Evolutionary conservation across 2,888 invertebrate species (phyloP), one percentile per base, ranked within the genome.

Genomic region (Artemia sinica): DNA sequence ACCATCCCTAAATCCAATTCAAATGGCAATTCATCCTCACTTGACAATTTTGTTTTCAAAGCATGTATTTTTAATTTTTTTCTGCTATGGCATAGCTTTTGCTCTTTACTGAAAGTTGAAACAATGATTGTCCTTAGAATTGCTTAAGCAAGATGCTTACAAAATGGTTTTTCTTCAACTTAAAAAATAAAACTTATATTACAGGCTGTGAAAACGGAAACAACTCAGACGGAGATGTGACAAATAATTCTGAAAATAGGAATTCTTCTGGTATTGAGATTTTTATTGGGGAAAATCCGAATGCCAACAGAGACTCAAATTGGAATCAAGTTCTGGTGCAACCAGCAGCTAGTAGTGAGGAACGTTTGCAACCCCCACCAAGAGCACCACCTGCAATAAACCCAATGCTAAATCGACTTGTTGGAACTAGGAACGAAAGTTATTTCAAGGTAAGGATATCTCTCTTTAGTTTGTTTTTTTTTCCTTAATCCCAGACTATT

Each of bases 341-440:
- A 8, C 58, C 58, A 14, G n/a, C 14, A n/a, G 58, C n/a, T 14
- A 8, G n/a, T 6, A n/a, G n/a, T n/a, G 58, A 58, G 58, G 58
- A 58, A 14, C 13, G 58, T 13, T 5, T 58, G n/a, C n/a, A 58
- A 58, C 58, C 58, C 14, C 58, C 58, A n/a, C 51, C 67, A 49
- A 51, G 71, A 68, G 58, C 58, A n/a, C 58, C 58, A n/a, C 58
- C 58, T 50, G 72, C 73, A 8, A 72, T 75, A n/a, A 92, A 93
- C 79, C 91, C 92, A 72, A 91, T 92, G 71, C 84, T 93, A 75
- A 92, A 93, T 76, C 81, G 91, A 75, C 80, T 93, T 75, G 91
- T 90, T 67, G 87, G 87, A 72, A 77, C 92, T 70, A 82, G 92
- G 70, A 94, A 93, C 75, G 92, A 94, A 77, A 94, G 93, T 75